Evolutionary conservation across 2,888 invertebrate species (phyloP).

Genomic region (Scaptomyza tumidula): DNA sequence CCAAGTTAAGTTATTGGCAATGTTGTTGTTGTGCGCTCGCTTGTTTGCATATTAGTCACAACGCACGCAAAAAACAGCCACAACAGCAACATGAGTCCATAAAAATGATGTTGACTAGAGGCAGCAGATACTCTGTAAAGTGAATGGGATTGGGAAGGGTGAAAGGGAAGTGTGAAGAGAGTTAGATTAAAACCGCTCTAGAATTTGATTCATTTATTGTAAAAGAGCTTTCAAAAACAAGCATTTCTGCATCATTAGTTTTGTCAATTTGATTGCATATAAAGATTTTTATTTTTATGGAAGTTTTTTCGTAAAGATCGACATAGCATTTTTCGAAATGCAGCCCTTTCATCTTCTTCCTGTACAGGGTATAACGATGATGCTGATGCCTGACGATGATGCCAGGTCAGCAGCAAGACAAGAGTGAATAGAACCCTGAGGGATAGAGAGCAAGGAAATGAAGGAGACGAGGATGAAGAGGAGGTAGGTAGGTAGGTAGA

Average conservation of each 20-base stretch:
- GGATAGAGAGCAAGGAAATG: background rate
- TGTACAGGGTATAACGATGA: background rate
- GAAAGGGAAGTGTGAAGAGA: background rate
- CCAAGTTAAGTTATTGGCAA: constrained; percentile 76
- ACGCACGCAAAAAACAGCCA: constrained; percentile 28
- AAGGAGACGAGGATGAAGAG: background rate
- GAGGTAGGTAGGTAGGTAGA: background rate
- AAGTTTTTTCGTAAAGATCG: too few relatives aligned
- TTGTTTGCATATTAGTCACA: constrained; percentile 80
- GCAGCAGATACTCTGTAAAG: too few relatives aligned
- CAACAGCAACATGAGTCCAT: constrained; percentile 16
- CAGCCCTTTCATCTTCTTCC: too few relatives aligned
- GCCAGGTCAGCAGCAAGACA: background rate
- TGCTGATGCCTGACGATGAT: constrained; percentile 4
- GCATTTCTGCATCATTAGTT: too few relatives aligned
- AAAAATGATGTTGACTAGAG: background rate
- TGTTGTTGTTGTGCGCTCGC: constrained; percentile 58
- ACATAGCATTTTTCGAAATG: too few relatives aligned
- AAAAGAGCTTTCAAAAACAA: too few relatives aligned
- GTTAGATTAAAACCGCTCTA: too few relatives aligned
- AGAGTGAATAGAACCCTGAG: background rate
- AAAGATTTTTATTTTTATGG: too few relatives aligned
- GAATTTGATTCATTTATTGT: too few relatives aligned
- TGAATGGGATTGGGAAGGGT: too few relatives aligned
- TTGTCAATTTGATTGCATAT: too few relatives aligned